Evolutionary conservation across 2,113 vertebrate genomes (phyloP), one percentile per base, ranked within the genome.

Genomic region (Hemibagrus wyckioides): DNA sequence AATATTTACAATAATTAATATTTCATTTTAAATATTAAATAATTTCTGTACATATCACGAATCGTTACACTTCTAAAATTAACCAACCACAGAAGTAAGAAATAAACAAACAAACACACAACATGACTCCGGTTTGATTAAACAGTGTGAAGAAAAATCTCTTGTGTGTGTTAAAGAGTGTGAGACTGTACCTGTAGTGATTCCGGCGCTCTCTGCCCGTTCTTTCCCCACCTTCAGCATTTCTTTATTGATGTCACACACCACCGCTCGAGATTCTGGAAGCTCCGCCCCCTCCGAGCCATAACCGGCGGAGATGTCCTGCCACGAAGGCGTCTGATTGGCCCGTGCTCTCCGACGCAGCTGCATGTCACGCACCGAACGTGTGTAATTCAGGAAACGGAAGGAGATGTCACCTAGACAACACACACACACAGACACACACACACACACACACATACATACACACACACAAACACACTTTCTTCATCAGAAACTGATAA

Each of bases 181-280:
- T 50, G 41, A 30, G 15, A 50, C 39, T 41, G 11, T 83, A 98
- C 98, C 97, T 89, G 96, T 89, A 1, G 85, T 91, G 89, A 96
- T 91, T 89, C 96, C 96, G 79, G 92, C 90, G 3, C 91, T 67
- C 6, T 93, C 90, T 0, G 97, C 96, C 89, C 95, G 97, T 94
- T 96, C 91, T 88, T 96, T 97, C 67, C 98, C 98, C 87, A 98
- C 94, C 91, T 95, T 98, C 76, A 99, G 94, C 98, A 99, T 99
- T 92, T 98, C 97, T 90, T 96, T 98, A 93, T 98, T 99, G 90
- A 99, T 98, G 93, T 99, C 98, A 91, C 98, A 99, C 84, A 99
- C 94, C 86, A 98, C 95, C 5, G 97, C 98, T 0, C 84, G 93
- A 48, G 97, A 93, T 6, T 91, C 91, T 15, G 3, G 88, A 1